Evolutionary conservation across 2,797 vertebrate species (phyloP).

Genomic region (Coreius guichenoti): DNA sequence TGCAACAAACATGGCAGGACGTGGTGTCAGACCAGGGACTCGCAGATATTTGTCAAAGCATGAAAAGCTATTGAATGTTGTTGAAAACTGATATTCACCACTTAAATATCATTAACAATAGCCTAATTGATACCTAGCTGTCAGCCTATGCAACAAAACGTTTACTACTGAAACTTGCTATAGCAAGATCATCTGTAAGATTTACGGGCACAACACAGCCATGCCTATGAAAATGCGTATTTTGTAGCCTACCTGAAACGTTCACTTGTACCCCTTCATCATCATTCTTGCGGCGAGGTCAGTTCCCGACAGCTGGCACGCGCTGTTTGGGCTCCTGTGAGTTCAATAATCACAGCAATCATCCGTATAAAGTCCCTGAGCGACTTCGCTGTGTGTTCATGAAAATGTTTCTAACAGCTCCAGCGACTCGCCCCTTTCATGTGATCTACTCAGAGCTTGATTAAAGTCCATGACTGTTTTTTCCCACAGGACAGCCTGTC

Average conservation of each 20-base stretch:
- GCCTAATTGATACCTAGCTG: neutral
- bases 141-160: neutral
- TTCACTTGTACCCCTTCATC: constrained; percentile 25
- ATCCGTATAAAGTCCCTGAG: constrained; percentile 4
- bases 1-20: neutral
- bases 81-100: neutral
- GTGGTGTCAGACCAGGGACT: neutral
- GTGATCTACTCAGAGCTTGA: constrained; percentile 35
- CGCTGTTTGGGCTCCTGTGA: constrained; percentile 21
- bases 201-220: neutral
- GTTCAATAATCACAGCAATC: constrained; percentile 20
- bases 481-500: constrained; percentile 23
- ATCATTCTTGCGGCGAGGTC: neutral
- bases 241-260: constrained; percentile 22
- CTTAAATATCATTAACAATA: neutral
- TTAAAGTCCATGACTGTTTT: constrained; percentile 42
- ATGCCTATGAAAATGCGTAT: neutral
- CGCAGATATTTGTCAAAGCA: neutral
- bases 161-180: neutral
- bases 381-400: constrained; percentile 24
- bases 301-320: constrained; percentile 28
- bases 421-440: constrained; percentile 33
- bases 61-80: neutral
- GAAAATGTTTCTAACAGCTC: constrained; percentile 12
- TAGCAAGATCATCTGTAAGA: neutral